Percentiles rank a stretch among this genome's conserved stretches.
phyloP scores from a whole-genome alignment of 2,797 vertebrate genomes.

The Pseudomugil gertrudae region DNA sequence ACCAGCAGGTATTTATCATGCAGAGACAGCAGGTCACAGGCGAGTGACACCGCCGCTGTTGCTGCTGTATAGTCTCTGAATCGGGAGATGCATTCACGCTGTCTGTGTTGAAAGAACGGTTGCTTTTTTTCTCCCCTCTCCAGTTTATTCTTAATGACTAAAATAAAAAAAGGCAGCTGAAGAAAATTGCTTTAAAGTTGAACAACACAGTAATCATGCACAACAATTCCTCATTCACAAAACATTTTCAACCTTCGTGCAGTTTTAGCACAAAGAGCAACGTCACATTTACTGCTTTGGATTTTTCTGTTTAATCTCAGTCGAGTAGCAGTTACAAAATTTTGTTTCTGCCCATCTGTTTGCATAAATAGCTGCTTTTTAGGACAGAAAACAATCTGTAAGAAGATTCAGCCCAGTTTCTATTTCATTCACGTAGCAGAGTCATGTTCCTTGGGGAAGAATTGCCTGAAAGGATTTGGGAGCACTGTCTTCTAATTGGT shows the following conservation, averaged over 20 bases:
- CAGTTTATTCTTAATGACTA: conserved; percentile 48
- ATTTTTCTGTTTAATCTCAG: neutral
- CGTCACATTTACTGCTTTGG: neutral
- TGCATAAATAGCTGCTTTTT: neutral
- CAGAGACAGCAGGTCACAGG: conserved; percentile 67
- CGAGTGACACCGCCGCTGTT: conserved; percentile 47
- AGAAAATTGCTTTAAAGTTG: conserved; percentile 28
- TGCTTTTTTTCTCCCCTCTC: conserved; percentile 2
- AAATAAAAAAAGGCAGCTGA: conserved; percentile 25
- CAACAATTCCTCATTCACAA: neutral
- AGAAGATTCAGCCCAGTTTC: neutral
- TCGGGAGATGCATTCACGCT: conserved; percentile 32
- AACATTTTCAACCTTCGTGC: neutral
- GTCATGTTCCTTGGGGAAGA: neutral
- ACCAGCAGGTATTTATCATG: conserved; percentile 71
- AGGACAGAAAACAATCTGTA: neutral
- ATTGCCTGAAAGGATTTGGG: too few species aligned
- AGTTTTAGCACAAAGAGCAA: neutral
- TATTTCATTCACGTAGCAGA: neutral
- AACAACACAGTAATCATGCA: neutral
- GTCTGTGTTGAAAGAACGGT: conserved; percentile 32
- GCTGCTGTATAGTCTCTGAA: conserved; percentile 32
- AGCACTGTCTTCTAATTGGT: too few species aligned
- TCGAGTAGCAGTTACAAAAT: neutral
- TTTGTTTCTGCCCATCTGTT: neutral